Base-by-base conservation (phyloP, 2,888 invertebrate genomes). In the Archips xylosteana region DNA sequence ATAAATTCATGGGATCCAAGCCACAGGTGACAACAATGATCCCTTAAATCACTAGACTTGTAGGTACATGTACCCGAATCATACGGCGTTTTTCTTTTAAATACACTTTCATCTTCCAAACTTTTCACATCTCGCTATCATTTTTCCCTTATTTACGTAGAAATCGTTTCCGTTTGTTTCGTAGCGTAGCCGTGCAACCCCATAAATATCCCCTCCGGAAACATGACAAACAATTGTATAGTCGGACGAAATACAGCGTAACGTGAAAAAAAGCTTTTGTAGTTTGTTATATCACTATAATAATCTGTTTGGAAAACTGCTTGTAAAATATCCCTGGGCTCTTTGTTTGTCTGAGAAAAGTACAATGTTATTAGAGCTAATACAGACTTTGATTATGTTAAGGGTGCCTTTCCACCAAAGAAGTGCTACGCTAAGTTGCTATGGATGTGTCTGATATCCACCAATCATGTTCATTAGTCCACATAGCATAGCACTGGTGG, bases 181-280 rank as follows among this genome's bases (percentile, higher is more conserved):
- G 78, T 81, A 81, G 82, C 87, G 84, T 84, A 80, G 82, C 81
- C 79, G 79, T 82, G 85, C 82, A 81, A 76, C 75, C 83, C 84
- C 82, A 86, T 89, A 89, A 89, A 89, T 88, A 83, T 84, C 80
- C 82, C 79, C 80, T 78, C 85, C 89, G 89, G 89, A 89, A 88
- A 85, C 86, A 85, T 88, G 87, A 86, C 88, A 86, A 88, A 88
- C 89, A 88, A 89, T 89, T 85, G 87, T 85, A 83, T 83, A 82
- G 85, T 85, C 78, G 82, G 80, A 82, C 84, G 85, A 88, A 88
- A 88, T 86, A 85, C 82, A 80, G 77, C 80, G 79, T 81, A 81
- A 80, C 82, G 78, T 80, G 79, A 78, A 80, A 81, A 83, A 74
- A 74, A 60, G 70, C 74, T 74, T 62, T 69, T 74, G 68, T 74